These are phyloP conservation scores for Caenorhabditis zanzibari DNA, from an alignment of 2,888 invertebrate genomes.

Conservation along the genomic window DNA sequence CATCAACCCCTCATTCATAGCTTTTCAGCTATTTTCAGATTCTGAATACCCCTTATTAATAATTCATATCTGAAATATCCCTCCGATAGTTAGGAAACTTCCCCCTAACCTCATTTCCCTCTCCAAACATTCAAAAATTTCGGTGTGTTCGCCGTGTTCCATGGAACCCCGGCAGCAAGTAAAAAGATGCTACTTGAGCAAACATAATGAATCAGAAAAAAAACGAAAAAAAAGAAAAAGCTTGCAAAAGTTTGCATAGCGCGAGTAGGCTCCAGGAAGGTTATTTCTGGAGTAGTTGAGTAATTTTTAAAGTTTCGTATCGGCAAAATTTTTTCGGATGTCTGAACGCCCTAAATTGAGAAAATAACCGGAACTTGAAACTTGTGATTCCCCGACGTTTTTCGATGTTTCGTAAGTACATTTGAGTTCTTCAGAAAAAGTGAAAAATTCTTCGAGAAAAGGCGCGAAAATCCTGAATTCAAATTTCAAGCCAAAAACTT, in stretches of 20 bases:
- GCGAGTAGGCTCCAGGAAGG: neutral
- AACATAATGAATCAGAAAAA: slow-evolving; percentile 35
- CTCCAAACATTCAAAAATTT: neutral
- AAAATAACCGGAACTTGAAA: too few species aligned
- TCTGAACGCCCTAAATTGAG: too few species aligned
- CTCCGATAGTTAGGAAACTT: neutral
- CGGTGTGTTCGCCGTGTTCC: slow-evolving; percentile 32
- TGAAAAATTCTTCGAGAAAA: too few species aligned
- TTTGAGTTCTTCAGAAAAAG: too few species aligned
- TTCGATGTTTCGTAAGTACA: too few species aligned
- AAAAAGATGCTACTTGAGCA: slow-evolving; percentile 41
- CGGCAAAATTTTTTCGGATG: neutral
- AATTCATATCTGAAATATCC: neutral
- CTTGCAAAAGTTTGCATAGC: slow-evolving; percentile 37
- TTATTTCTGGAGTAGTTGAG: slow-evolving; percentile 8
- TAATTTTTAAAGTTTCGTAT: slow-evolving; percentile 16
- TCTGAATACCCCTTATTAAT: neutral
- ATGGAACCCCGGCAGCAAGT: neutral
- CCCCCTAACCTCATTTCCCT: neutral
- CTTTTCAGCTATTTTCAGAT: too few species aligned
- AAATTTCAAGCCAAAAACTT: too few species aligned
- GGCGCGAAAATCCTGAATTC: too few species aligned
- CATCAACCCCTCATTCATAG: too few species aligned
- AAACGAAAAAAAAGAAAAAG: neutral
- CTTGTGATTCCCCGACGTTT: too few species aligned